Evolutionary conservation across 1,140 invertebrate species (phyloP).

Genomic region (Caenorhabditis brenneri): DNA sequence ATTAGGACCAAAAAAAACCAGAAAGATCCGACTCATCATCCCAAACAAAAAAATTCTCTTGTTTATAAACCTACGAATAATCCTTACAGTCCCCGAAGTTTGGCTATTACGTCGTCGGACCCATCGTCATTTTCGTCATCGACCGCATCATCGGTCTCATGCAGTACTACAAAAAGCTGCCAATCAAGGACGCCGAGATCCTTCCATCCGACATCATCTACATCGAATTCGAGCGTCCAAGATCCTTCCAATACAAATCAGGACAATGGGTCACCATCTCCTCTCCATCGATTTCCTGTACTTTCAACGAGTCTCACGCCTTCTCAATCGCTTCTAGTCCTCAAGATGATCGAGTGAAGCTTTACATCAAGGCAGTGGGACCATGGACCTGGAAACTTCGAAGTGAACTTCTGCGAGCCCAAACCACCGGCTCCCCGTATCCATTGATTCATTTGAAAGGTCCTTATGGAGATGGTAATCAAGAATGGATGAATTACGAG

Average conservation of each 20-base stretch:
- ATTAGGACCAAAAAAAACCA: too few relatives aligned
- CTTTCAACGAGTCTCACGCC: constrained; percentile 90
- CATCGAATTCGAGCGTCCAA: constrained; percentile 79
- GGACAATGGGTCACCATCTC: constrained; percentile 84
- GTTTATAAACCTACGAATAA: too few relatives aligned
- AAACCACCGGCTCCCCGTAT: constrained; percentile 82
- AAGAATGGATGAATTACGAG: constrained; percentile 75
- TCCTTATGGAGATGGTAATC: constrained; percentile 97
- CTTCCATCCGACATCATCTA: constrained; percentile 82
- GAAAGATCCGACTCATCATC: too few relatives aligned
- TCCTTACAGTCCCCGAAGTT: constrained; percentile 80
- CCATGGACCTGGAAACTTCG: constrained; percentile 99
- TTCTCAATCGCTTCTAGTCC: constrained; percentile 97
- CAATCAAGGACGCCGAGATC: constrained; percentile 91
- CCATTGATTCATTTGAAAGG: constrained; percentile 91
- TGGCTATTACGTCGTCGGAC: constrained; percentile 93
- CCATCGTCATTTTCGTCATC: constrained; percentile 77
- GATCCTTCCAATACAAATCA: constrained; percentile 93
- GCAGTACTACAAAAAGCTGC: constrained; percentile 79
- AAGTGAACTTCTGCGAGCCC: constrained; percentile 95
- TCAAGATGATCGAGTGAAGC: constrained; percentile 93
- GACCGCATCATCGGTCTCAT: constrained; percentile 72
- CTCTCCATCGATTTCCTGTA: constrained; percentile 83
- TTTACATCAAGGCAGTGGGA: constrained; percentile 93
- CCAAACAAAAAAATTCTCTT: too few relatives aligned